A percentile compares a stretch with the other conserved stretches of the same genome.
These are phyloP conservation scores for Ectemnius lituratus DNA, from an alignment of 2,888 invertebrate genomes.

Conservation along the genomic window DNA sequence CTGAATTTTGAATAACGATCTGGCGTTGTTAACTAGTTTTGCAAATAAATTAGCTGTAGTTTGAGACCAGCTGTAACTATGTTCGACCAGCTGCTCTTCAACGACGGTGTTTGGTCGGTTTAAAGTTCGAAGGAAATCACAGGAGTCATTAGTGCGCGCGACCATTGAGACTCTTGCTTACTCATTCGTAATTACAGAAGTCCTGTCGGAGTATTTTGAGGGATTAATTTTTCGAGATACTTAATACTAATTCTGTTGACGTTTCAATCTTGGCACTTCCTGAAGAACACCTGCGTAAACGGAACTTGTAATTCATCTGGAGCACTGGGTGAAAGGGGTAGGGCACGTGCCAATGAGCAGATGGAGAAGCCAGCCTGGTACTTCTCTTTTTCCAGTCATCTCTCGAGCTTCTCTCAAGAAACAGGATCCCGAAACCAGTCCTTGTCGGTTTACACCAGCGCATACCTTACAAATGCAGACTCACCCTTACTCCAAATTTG, in stretches of 20 bases:
- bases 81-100: too few relatives aligned
- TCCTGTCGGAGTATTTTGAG: not conserved
- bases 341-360: constrained; percentile 43
- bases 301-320: not conserved
- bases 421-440: constrained; percentile 17
- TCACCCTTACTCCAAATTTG: too few relatives aligned
- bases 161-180: constrained; percentile 2
- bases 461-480: too few relatives aligned
- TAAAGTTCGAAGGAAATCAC: too few relatives aligned
- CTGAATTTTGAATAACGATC: too few relatives aligned
- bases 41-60: too few relatives aligned
- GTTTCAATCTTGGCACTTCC: not conserved
- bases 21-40: too few relatives aligned
- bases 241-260: constrained; percentile 1
- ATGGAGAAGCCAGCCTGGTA: constrained; percentile 40
- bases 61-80: too few relatives aligned
- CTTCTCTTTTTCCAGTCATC: constrained; percentile 22
- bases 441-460: too few relatives aligned
- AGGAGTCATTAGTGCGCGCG: not conserved
- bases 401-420: constrained; percentile 33
- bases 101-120: too few relatives aligned
- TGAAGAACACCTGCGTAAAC: not conserved
- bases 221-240: not conserved
- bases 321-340: not conserved
- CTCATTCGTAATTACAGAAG: not conserved